Base-by-base conservation (phyloP, 2,113 vertebrate species). In the Sturnira hondurensis region DNA sequence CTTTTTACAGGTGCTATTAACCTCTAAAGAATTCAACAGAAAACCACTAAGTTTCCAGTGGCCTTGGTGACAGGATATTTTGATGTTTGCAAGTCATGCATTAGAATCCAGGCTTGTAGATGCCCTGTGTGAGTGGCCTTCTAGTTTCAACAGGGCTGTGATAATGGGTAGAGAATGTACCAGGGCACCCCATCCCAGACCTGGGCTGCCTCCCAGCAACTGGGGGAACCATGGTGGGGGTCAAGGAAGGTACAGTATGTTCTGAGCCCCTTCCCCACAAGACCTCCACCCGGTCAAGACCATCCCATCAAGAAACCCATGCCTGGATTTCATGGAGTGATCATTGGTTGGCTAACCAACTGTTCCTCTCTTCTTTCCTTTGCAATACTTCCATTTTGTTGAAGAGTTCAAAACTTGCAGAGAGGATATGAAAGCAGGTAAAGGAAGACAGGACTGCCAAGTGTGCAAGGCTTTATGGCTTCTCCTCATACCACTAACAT, bases 31-130 rank as follows among this genome's bases (percentile, higher is more conserved):
- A 71, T 92, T 92, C 81, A 85, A 77, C 61, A 85, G 61, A 94
- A 96, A 97, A 56, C 73, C 56, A 92, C 95, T 91, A 95, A 67
- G 89, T 93, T 92, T 33, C 67, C 3, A 3, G 14, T 41, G 45
- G 61, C 76, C 71, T 95, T 10, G 0, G 56, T 56, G 93, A 92
- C 58, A 67, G 52, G 2, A 19, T 0, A 15, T 82, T 5, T 85
- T 7, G 1, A 19, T n/a, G 54, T 65, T 81, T n/a, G 31, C 73
- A 78, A 24, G 33, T 50, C 24, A 52, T 20, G 56, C 54, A 17
- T 43, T 22, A 63, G 63, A 2, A 0, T 47, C 56, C 71, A 43
- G 52, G 33, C 19, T 13, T 43, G 89, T 28, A 13, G 36, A 65
- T 24, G 19, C 4, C 88, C 26, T 31, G 33, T 33, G n/a, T 11